These are phyloP conservation scores for Desoria tigrina DNA, from an alignment of 2,888 invertebrate genomes.

Conservation along the genomic window DNA sequence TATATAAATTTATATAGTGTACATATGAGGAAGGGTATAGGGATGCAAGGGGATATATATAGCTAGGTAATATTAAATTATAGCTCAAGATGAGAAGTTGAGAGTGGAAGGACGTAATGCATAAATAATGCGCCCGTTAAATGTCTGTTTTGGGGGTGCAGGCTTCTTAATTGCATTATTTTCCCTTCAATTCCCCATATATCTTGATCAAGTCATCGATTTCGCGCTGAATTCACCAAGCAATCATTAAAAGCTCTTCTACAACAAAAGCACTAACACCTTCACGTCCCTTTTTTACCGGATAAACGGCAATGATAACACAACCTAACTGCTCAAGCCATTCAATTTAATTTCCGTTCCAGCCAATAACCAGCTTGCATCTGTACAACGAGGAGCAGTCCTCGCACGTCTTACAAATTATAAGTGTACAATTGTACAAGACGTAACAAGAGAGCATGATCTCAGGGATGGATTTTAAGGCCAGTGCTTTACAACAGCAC, in stretches of 20 bases:
- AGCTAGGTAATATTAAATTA: too few species aligned
- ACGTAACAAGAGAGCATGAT: too few species aligned
- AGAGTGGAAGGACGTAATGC: conserved; percentile 46
- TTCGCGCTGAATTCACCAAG: conserved; percentile 52
- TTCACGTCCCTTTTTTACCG: neutral
- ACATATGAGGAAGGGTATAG: conserved; percentile 21
- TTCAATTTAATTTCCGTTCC: conserved; percentile 1
- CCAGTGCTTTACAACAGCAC: too few species aligned
- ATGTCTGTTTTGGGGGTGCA: conserved; percentile 52
- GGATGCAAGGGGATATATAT: conserved; percentile 48
- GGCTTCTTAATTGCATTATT: conserved; percentile 53
- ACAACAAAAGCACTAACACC: conserved; percentile 30
- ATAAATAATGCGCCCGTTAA: conserved; percentile 53
- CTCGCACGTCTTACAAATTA: too few species aligned
- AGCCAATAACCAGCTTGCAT: too few species aligned
- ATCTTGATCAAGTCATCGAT: conserved; percentile 54
- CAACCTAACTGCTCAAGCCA: neutral
- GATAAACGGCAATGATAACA: neutral
- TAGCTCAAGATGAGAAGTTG: conserved; percentile 29
- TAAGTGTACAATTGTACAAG: too few species aligned
- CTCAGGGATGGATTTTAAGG: too few species aligned
- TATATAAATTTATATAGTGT: too few species aligned
- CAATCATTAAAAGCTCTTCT: conserved; percentile 53
- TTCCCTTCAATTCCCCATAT: conserved; percentile 52
- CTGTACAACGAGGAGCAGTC: too few species aligned